A percentile compares a stretch with the other conserved stretches of the same genome.
These are phyloP conservation scores for Agelastica alni DNA, from an alignment of 2,888 invertebrate species.

Conservation along the genomic window DNA sequence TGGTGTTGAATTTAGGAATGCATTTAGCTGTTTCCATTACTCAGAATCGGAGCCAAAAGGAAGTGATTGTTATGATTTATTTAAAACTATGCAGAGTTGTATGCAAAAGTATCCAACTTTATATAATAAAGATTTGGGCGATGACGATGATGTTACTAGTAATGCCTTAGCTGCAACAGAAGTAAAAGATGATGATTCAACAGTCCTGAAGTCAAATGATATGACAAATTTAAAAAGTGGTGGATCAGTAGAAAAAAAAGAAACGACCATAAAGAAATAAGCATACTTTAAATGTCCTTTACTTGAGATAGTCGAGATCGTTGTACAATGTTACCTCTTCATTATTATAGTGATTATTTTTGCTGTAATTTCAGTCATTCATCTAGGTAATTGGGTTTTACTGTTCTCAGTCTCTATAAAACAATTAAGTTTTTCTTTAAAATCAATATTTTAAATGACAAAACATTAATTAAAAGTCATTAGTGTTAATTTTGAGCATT, in stretches of 20 bases:
- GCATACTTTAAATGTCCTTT: background rate
- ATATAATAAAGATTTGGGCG: conserved; percentile 74
- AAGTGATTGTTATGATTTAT: conserved; percentile 88
- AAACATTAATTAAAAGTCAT: too few relatives aligned
- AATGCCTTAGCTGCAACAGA: background rate
- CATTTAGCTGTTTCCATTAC: conserved; percentile 94
- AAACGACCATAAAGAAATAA: background rate
- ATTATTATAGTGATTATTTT: too few relatives aligned
- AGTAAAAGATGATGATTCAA: background rate
- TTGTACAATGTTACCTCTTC: too few relatives aligned
- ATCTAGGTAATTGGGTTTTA: too few relatives aligned
- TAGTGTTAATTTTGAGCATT: too few relatives aligned
- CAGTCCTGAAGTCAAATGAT: background rate
- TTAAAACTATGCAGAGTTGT: conserved; percentile 88
- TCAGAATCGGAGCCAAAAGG: conserved; percentile 87
- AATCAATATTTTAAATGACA: too few relatives aligned
- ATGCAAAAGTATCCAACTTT: conserved; percentile 86
- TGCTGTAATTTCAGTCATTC: too few relatives aligned
- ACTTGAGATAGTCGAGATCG: too few relatives aligned
- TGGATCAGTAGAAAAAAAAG: conserved; percentile 43
- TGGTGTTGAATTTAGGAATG: conserved; percentile 89
- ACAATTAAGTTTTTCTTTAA: too few relatives aligned
- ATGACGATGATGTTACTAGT: conserved; percentile 56
- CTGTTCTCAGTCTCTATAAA: too few relatives aligned
- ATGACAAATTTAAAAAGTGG: background rate